Evolutionary conservation across 2,113 vertebrate genomes (phyloP).

Genomic region (Pitta sordida): DNA sequence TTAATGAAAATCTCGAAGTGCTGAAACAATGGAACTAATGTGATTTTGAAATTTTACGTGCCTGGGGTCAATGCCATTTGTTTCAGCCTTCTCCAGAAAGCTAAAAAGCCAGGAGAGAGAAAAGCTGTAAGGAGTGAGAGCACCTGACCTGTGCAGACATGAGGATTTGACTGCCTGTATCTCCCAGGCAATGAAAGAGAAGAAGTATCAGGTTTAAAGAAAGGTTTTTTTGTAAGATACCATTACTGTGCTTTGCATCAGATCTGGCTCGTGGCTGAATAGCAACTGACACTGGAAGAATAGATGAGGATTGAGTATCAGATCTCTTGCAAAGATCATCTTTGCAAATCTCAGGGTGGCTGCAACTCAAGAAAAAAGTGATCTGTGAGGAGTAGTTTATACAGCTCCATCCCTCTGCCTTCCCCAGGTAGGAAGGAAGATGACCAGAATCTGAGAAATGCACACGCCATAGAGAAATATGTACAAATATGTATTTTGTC

Average conservation of each 20-base stretch:
- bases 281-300: background rate
- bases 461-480: background rate
- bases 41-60: background rate
- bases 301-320: background rate
- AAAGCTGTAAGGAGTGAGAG: background rate
- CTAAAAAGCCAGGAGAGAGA: background rate
- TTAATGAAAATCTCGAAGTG: slow-evolving; percentile 1
- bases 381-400: background rate
- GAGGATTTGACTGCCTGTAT: background rate
- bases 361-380: background rate
- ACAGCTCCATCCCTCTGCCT: background rate
- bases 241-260: background rate
- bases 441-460: background rate
- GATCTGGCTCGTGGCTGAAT: background rate
- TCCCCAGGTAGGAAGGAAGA: background rate
- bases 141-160: background rate
- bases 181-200: background rate
- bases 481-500: background rate
- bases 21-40: slow-evolving; percentile 3
- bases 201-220: background rate
- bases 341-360: background rate
- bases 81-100: background rate
- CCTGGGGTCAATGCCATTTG: background rate
- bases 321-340: background rate
- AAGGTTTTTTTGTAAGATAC: background rate